Evolutionary conservation across 2,113 vertebrate genomes (phyloP).

Genomic region (Mirounga angustirostris): DNA sequence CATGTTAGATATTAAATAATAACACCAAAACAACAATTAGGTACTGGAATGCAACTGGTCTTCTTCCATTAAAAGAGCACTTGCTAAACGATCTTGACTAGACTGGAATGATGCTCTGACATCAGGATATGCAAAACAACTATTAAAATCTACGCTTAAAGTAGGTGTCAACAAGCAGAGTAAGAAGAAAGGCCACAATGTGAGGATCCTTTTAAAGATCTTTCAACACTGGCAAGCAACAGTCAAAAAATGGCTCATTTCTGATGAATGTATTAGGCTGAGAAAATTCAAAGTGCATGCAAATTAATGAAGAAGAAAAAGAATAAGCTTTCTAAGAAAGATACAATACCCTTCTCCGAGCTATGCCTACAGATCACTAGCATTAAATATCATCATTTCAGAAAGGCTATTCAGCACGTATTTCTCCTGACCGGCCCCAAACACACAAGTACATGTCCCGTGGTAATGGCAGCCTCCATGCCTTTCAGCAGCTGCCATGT

Average conservation of each 20-base stretch:
- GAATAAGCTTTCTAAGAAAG: conserved; percentile 6
- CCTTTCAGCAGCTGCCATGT: background rate
- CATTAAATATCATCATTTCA: background rate
- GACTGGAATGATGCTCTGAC: conserved; percentile 36
- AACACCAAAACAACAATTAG: conserved; percentile 1
- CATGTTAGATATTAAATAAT: background rate
- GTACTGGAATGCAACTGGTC: conserved; percentile 6
- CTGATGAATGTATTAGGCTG: background rate
- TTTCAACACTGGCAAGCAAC: background rate
- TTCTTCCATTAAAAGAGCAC: background rate
- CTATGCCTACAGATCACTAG: background rate
- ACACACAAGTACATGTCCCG: background rate
- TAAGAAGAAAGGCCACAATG: background rate
- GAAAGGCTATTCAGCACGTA: background rate
- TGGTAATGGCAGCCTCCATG: background rate
- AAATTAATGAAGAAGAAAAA: conserved; percentile 28
- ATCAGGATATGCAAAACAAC: conserved; percentile 22
- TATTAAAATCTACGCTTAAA: background rate
- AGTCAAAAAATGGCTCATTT: background rate
- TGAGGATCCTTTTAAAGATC: background rate
- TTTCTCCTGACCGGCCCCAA: background rate
- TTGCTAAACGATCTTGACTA: background rate
- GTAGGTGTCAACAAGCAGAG: background rate
- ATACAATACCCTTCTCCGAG: background rate
- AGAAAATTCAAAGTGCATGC: conserved; percentile 29